These are phyloP conservation scores for Melanchra persicariae DNA, from an alignment of 2,888 invertebrate species.

Conservation along the genomic window DNA sequence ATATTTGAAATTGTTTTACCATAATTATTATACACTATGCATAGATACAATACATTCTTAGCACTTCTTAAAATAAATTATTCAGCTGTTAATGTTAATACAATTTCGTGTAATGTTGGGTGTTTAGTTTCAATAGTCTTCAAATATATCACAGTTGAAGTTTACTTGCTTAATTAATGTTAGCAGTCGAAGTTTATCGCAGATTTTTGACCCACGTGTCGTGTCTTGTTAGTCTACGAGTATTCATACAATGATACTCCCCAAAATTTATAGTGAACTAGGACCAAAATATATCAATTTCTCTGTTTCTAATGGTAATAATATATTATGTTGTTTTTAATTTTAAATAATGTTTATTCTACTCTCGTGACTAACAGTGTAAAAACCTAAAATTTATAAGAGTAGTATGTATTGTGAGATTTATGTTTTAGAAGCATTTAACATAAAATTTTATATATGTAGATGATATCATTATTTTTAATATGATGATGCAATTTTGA, in stretches of 20 bases:
- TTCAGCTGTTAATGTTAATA: constrained; percentile 45
- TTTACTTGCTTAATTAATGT: constrained; percentile 32
- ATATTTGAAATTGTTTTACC: constrained; percentile 62
- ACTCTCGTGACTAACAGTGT: constrained; percentile 84
- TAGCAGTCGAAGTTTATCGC: constrained; percentile 42
- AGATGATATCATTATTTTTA: constrained; percentile 89
- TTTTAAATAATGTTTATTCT: constrained; percentile 85
- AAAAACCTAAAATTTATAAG: constrained; percentile 77
- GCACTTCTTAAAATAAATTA: constrained; percentile 36
- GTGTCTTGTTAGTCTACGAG: constrained; percentile 62
- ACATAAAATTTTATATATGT: constrained; percentile 86
- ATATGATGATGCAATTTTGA: constrained; percentile 88
- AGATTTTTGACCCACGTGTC: constrained; percentile 44
- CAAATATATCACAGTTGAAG: constrained; percentile 53
- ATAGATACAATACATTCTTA: constrained; percentile 43
- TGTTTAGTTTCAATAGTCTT: constrained; percentile 48
- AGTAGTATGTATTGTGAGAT: constrained; percentile 86
- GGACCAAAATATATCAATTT: constrained; percentile 86
- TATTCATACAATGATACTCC: constrained; percentile 67
- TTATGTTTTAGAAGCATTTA: constrained; percentile 90
- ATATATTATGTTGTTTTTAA: constrained; percentile 86
- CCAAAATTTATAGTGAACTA: constrained; percentile 78
- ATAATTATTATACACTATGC: constrained; percentile 46
- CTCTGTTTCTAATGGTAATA: constrained; percentile 81
- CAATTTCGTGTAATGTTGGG: constrained; percentile 26